Evolutionary conservation across 23 tunicate genomes (phyloP), one percentile per base, ranked within the genome.

Genomic region (Styela clava): DNA sequence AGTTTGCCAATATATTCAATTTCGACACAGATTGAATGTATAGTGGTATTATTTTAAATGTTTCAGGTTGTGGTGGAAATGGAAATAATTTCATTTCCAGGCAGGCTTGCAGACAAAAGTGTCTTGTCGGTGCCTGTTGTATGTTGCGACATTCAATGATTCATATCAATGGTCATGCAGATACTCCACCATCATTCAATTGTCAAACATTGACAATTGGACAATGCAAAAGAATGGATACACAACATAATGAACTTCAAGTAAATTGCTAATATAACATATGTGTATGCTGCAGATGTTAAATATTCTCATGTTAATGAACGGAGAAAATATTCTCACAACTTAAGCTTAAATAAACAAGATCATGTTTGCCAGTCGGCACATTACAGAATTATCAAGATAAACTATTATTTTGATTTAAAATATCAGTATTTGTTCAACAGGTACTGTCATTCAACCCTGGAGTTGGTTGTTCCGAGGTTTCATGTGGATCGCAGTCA

Each of bases 1-100:
- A n/a, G n/a, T n/a, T n/a, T n/a, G n/a, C n/a, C n/a, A n/a, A n/a
- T n/a, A n/a, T n/a, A n/a, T n/a, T n/a, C n/a, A n/a, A n/a, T n/a
- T n/a, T n/a, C n/a, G n/a, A n/a, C n/a, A n/a, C n/a, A n/a, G n/a
- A n/a, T n/a, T n/a, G n/a, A n/a, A n/a, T n/a, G n/a, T n/a, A n/a
- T n/a, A n/a, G n/a, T n/a, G n/a, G n/a, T n/a, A 44, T 44, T 44
- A 44, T 5, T 44, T 7, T 12, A 44, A 44, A 44, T 44, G 7
- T 44, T 44, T 44, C 78, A 91, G 97, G 97, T 77, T 91, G 97
- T 68, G 87, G 87, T 7, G 97, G 97, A 26, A 91, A 91, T 51
- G 79, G 83, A 34, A 91, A 91, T 81, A 86, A 69, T 26, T 91
- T 91, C 64, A 30, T 31, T 3, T 37, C 90, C 21, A 67, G 97